phyloP scores from a whole-genome alignment of 2,113 vertebrate species.

The Camelus bactrianus region DNA sequence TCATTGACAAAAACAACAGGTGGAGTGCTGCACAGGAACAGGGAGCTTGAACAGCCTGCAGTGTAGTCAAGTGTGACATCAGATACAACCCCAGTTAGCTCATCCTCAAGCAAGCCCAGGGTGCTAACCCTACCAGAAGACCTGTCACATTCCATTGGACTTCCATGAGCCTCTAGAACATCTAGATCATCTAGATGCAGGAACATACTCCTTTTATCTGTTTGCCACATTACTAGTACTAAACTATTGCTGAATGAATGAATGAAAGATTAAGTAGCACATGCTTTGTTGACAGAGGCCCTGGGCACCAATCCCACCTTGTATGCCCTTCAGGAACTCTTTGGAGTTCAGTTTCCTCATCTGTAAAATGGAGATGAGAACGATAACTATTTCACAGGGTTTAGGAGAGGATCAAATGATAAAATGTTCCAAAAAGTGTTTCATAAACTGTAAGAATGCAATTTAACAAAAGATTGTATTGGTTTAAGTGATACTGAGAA shows the following conservation, averaged over 20 bases:
- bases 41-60: not conserved
- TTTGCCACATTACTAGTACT: not conserved
- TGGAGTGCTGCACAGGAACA: not conserved
- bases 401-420: conserved; percentile 65
- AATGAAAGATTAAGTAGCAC: not conserved
- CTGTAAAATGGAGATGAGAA: conserved; percentile 6
- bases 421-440: conserved; percentile 56
- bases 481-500: conserved; percentile 62
- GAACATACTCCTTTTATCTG: not conserved
- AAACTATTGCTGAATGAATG: not conserved
- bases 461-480: conserved; percentile 56
- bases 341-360: conserved; percentile 39
- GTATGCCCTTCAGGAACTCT: not conserved
- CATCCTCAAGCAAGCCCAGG: not conserved
- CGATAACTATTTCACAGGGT: not conserved
- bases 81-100: not conserved
- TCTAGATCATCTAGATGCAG: not conserved
- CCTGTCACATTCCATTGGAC: not conserved
- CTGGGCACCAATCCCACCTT: not conserved
- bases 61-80: fast-evolving
- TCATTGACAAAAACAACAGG: not conserved
- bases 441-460: conserved; percentile 41
- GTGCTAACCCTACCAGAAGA: not conserved
- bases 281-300: not conserved
- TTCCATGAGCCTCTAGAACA: not conserved